These are phyloP conservation scores for Nymphalis c-album DNA, from an alignment of 2,888 invertebrate genomes.

Conservation along the genomic window DNA sequence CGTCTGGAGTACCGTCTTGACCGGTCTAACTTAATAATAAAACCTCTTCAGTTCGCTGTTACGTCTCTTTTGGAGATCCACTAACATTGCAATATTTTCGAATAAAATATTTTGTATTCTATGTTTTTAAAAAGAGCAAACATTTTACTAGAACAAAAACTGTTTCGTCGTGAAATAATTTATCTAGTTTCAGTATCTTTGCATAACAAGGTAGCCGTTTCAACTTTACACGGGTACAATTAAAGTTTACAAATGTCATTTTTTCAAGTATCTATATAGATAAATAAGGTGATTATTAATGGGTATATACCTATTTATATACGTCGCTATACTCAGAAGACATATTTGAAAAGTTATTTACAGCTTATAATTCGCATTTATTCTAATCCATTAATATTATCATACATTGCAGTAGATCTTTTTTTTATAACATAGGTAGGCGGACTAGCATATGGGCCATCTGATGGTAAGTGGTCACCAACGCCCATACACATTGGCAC, in stretches of 20 bases:
- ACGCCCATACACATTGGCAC: too few species aligned
- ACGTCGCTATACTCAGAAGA: too few species aligned
- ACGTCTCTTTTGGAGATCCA: slow-evolving; percentile 61
- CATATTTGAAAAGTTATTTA: too few species aligned
- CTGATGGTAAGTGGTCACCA: too few species aligned
- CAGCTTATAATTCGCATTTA: too few species aligned
- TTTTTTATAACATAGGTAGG: too few species aligned
- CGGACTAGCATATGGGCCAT: too few species aligned
- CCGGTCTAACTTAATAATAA: slow-evolving; percentile 77
- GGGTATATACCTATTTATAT: background rate
- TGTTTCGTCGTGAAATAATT: background rate
- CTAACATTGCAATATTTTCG: slow-evolving; percentile 31
- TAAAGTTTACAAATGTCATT: background rate
- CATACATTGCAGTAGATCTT: too few species aligned
- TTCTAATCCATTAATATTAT: too few species aligned
- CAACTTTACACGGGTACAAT: background rate
- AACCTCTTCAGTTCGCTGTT: slow-evolving; percentile 66
- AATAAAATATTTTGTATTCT: slow-evolving; percentile 12
- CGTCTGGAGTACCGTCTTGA: slow-evolving; percentile 59
- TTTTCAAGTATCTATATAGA: background rate
- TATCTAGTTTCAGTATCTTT: background rate
- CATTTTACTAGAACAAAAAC: background rate
- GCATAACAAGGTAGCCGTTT: background rate
- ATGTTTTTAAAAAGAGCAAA: slow-evolving; percentile 4
- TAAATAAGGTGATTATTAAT: too few species aligned